A percentile compares a stretch with the other conserved stretches of the same genome.
These are phyloP conservation scores for Rhinatrema bivittatum DNA, from an alignment of 2,797 vertebrate species.

Conservation along the genomic window DNA sequence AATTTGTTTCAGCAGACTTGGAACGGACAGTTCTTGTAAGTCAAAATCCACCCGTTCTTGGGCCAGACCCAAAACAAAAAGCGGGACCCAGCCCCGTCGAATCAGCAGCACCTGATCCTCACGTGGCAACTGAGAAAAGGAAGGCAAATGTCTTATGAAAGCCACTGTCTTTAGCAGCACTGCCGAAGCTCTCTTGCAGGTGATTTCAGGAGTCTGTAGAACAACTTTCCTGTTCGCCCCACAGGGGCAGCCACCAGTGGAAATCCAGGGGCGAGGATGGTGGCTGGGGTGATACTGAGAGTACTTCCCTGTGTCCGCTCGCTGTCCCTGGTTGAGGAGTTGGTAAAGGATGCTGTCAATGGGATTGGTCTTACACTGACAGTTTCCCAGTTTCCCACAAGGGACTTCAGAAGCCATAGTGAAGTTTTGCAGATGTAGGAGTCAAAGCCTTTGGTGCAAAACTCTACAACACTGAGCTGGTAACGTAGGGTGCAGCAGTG, in stretches of 20 bases:
- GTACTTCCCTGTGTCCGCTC: background rate
- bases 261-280: background rate
- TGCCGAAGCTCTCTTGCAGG: constrained; percentile 21
- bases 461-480: background rate
- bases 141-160: constrained; percentile 42
- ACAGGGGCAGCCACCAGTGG: constrained; percentile 12
- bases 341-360: constrained; percentile 23
- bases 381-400: background rate
- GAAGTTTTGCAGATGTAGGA: background rate
- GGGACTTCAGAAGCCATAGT: constrained; percentile 13
- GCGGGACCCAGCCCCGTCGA: constrained; percentile 29
- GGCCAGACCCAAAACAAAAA: constrained; percentile 38
- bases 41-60: constrained; percentile 38
- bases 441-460: background rate
- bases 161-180: constrained; percentile 34
- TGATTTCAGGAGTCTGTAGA: constrained; percentile 26
- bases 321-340: constrained; percentile 13
- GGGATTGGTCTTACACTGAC: background rate
- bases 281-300: background rate
- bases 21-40: constrained; percentile 22
- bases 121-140: constrained; percentile 29
- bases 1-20: constrained; percentile 33
- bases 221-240: constrained; percentile 8
- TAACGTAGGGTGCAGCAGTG: background rate
- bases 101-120: constrained; percentile 31